Evolutionary conservation across 2,797 vertebrate species (phyloP).

Genomic region (Macrochelys suwanniensis): DNA sequence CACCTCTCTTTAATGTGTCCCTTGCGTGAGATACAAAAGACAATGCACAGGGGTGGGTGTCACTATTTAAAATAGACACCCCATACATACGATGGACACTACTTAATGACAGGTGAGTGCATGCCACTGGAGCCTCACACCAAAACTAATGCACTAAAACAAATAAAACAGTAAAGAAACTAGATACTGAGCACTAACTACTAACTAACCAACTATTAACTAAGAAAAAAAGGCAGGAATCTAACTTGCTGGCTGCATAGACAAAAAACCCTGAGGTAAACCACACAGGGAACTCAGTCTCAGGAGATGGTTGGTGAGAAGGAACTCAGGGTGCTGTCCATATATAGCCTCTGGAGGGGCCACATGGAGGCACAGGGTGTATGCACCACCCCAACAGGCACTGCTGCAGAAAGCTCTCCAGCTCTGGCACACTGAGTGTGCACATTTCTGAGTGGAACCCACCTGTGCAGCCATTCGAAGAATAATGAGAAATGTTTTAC

Average conservation of each 20-base stretch:
- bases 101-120: neutral
- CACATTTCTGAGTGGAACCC: neutral
- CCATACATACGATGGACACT: neutral
- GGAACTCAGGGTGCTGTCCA: neutral
- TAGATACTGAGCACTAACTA: neutral
- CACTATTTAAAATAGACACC: neutral
- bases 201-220: neutral
- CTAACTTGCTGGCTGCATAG: neutral
- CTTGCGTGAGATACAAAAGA: neutral
- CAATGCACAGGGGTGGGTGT: neutral
- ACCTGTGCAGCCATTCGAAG: neutral
- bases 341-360: neutral
- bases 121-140: neutral
- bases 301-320: neutral
- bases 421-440: neutral
- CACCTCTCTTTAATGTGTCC: neutral
- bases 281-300: neutral
- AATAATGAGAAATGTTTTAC: constrained; percentile 21
- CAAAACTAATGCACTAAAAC: neutral
- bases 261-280: neutral
- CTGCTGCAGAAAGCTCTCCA: neutral
- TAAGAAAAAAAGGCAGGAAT: neutral
- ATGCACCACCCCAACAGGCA: neutral
- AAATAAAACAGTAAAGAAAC: neutral
- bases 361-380: neutral